Conservation (phyloP, 2,797 vertebrate species). For the Neomorphus geoffroyi region DNA sequence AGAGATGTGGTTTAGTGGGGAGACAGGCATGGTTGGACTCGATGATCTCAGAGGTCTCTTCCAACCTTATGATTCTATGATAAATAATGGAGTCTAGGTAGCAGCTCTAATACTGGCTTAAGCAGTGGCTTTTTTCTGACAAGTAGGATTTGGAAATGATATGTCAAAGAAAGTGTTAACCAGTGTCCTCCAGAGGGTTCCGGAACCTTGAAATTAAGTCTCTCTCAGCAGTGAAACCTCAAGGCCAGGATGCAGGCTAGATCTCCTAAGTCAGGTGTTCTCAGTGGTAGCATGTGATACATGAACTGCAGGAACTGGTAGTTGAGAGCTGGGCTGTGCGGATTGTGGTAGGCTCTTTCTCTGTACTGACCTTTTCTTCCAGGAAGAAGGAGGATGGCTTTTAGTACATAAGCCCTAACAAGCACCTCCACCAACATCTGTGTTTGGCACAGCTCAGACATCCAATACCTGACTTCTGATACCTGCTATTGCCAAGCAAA, state of each 20-base stretch:
- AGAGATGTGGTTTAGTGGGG: too few species aligned
- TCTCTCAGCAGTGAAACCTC: neutral
- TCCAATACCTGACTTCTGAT: neutral
- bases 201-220: neutral
- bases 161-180: neutral
- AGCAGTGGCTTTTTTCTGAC: neutral
- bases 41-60: too few species aligned
- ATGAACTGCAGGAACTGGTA: neutral
- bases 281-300: neutral
- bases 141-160: neutral
- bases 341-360: neutral
- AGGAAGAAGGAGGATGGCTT: neutral
- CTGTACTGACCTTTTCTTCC: neutral
- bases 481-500: neutral
- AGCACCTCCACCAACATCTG: neutral
- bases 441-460: neutral
- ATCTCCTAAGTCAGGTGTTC: neutral
- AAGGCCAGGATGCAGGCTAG: neutral
- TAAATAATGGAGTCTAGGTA: neutral
- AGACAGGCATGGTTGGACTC: too few species aligned
- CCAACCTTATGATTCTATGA: too few species aligned
- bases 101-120: neutral
- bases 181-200: neutral
- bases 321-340: neutral
- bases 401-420: neutral